Evolutionary conservation across 1,140 invertebrate genomes (phyloP), one percentile per base, ranked within the genome.

Genomic region (Drosophila varians): DNA sequence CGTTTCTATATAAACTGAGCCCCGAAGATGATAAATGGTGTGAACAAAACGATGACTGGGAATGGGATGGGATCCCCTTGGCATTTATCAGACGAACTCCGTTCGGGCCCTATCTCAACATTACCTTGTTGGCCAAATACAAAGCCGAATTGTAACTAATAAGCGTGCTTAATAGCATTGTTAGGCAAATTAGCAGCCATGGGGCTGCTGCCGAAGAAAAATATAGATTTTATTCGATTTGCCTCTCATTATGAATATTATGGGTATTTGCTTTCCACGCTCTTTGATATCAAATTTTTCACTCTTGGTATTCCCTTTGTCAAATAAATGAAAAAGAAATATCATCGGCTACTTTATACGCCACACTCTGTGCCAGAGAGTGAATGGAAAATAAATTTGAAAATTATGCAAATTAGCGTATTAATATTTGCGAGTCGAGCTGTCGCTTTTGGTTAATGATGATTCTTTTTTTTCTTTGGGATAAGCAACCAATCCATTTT

Each of bases 371-470:
- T 25, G 51, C 12, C 34, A 54, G 34, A 42, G 52, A 69, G 72
- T 57, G 52, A 87, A 43, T 55, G 68, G 72, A 57, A 73, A 80
- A 86, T 55, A 80, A 84, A 84, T 87, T 71, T 53, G 65, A 45
- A 70, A 84, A 86, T 84, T 84, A 84, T 84, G 82, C 68, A 74
- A 84, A 84, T 86, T 61, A 45, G 47, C 49, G 53, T 60, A 71
- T 66, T 78, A 56, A 64, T 60, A 84, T 84, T 79, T 75, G 53
- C 79, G 62, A 51, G 42, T 34, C 71, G 43, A 36, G 54, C 21
- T 71, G 56, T 55, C 76, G 72, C 60, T 53, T 72, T 78, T 62
- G 42, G 34, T 73, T 73, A 73, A 72, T 69, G 65, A 69, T 69
- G 14, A 69, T 55, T 69, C 60, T 25, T 11, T 21, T 21, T 21